A percentile compares a stretch with the other conserved stretches of the same genome.
Evolutionary conservation across 2,113 vertebrate species (phyloP).

Genomic region (Eclectus roratus): DNA sequence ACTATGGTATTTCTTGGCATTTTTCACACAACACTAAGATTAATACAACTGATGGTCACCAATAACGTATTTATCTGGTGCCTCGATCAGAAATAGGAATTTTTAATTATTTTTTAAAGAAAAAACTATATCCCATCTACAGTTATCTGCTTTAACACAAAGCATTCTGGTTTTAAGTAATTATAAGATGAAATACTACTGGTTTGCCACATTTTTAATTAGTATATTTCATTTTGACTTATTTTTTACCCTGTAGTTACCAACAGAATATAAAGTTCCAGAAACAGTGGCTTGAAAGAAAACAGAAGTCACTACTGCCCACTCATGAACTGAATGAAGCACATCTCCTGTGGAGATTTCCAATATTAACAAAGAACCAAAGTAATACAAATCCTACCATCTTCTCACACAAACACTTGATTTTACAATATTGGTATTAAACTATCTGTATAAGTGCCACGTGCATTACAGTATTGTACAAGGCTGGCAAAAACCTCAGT

Average conservation of each 20-base stretch:
- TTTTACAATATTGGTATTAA: background rate
- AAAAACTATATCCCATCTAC: background rate
- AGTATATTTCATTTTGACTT: background rate
- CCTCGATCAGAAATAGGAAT: background rate
- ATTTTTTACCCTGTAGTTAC: background rate
- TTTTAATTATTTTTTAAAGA: background rate
- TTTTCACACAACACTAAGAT: background rate
- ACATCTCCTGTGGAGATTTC: background rate
- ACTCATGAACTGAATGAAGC: background rate
- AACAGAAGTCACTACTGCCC: background rate
- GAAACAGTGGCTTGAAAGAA: background rate
- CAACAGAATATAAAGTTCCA: background rate
- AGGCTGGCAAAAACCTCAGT: background rate
- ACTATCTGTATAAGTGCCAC: background rate
- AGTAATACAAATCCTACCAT: background rate
- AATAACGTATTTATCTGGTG: background rate
- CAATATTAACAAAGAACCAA: background rate
- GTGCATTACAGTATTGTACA: background rate
- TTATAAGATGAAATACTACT: background rate
- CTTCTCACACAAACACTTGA: accelerated
- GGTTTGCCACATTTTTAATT: background rate
- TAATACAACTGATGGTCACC: background rate
- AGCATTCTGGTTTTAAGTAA: background rate
- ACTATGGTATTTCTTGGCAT: accelerated
- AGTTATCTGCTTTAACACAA: background rate